phyloP scores from a whole-genome alignment of 2,113 vertebrate species.

The Pycnonotus jocosus region DNA sequence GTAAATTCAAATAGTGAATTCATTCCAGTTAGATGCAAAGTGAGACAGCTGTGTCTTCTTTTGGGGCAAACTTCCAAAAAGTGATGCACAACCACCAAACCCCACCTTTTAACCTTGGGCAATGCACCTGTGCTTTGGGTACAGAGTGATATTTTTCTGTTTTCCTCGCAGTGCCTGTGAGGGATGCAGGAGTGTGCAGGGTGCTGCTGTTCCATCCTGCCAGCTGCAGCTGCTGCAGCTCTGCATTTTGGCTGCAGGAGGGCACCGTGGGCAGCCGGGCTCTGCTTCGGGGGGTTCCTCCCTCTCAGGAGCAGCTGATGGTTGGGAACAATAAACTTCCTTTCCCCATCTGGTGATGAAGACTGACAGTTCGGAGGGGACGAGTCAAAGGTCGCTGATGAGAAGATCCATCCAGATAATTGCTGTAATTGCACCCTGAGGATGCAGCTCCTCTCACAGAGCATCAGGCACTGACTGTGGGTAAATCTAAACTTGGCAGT shows the following conservation, averaged over 20 bases:
- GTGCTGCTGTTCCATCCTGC: neutral
- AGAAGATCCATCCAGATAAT: conserved; percentile 56
- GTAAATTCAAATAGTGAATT: neutral
- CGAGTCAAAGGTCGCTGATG: conserved; percentile 46
- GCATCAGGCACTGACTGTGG: neutral
- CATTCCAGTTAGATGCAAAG: neutral
- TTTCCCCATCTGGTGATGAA: conserved; percentile 7
- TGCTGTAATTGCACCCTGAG: conserved; percentile 49
- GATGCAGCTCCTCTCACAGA: conserved; percentile 2
- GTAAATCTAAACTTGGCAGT: neutral
- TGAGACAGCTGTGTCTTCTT: neutral
- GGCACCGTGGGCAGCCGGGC: neutral
- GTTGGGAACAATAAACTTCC: neutral
- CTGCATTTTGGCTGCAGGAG: neutral
- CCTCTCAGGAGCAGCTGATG: neutral
- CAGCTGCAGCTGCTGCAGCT: neutral
- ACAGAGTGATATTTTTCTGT: neutral
- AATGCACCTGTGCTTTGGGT: neutral
- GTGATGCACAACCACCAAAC: neutral
- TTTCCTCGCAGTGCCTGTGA: neutral
- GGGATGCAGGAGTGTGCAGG: neutral
- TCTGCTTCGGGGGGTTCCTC: neutral
- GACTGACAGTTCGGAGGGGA: conserved; percentile 1
- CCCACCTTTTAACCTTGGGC: neutral
- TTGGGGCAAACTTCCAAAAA: neutral